Percentiles rank a stretch among this genome's conserved stretches.
phyloP scores from a whole-genome alignment of 1,140 invertebrate genomes.

The Cherax quadricarinatus region DNA sequence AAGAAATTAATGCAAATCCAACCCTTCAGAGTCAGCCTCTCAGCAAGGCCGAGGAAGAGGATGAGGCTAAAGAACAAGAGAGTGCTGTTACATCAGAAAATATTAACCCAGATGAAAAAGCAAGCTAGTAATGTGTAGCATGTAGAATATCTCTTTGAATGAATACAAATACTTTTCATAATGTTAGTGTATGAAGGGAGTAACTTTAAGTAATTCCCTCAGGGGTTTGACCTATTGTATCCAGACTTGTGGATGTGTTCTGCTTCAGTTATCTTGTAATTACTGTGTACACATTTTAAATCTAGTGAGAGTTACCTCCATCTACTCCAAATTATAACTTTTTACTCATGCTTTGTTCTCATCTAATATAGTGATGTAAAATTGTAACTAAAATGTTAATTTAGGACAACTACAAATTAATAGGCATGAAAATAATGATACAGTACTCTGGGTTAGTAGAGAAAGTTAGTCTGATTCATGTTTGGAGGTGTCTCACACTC shows the following conservation, averaged over 20 bases:
- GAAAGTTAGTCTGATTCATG: not conserved
- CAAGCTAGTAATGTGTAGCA: not conserved
- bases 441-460: not conserved
- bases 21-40: not conserved
- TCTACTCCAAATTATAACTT: not conserved
- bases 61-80: not conserved
- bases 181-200: not conserved
- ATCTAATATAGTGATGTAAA: not conserved
- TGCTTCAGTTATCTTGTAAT: not conserved
- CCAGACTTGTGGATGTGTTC: not conserved
- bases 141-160: not conserved
- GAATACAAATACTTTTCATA: not conserved
- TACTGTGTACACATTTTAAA: not conserved
- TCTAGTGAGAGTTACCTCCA: not conserved
- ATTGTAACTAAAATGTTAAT: not conserved
- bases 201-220: not conserved
- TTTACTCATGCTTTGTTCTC: not conserved
- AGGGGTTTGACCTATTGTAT: not conserved
- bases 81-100: not conserved
- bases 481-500: not conserved
- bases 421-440: not conserved
- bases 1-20: slow-evolving; percentile 62
- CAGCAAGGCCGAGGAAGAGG: slow-evolving; percentile 4
- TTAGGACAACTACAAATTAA: not conserved
- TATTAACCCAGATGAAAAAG: not conserved